phyloP scores from a whole-genome alignment of 2,888 invertebrate genomes.

The Paralinhomoeus sp. region DNA sequence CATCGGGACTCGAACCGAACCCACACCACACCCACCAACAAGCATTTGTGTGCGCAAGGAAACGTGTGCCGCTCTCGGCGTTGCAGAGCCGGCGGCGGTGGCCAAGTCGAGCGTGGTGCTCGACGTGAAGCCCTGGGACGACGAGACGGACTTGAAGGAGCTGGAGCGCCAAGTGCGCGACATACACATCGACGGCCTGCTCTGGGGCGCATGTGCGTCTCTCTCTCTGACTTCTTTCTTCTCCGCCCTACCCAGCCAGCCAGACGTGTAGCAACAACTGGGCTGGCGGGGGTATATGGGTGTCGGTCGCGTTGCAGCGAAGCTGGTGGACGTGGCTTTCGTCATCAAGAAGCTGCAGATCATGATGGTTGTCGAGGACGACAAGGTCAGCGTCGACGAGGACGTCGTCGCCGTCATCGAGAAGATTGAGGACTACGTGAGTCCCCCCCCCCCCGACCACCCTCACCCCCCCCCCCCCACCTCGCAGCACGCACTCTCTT shows the following conservation, averaged over 20 bases:
- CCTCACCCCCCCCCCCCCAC: too few species aligned
- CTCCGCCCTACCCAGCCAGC: too few species aligned
- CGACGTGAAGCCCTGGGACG: slow-evolving; percentile 92
- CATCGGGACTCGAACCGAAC: too few species aligned
- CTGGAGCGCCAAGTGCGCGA: slow-evolving; percentile 56
- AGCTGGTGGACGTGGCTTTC: slow-evolving; percentile 77
- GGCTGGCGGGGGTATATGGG: too few species aligned
- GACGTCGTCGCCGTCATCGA: slow-evolving; percentile 3
- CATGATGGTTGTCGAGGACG: slow-evolving; percentile 82
- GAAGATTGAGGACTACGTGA: slow-evolving; percentile 3
- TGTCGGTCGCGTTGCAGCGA: slow-evolving; percentile 42
- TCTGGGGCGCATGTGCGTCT: slow-evolving; percentile 70
- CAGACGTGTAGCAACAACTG: too few species aligned
- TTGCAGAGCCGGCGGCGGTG: slow-evolving; percentile 46
- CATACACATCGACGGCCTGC: slow-evolving; percentile 62
- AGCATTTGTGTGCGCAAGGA: too few species aligned
- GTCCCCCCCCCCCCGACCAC: not conserved
- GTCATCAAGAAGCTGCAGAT: slow-evolving; percentile 87
- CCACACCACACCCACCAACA: too few species aligned
- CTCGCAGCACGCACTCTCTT: too few species aligned
- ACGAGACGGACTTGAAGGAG: slow-evolving; percentile 72
- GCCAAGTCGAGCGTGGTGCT: slow-evolving; percentile 77
- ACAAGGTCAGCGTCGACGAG: slow-evolving; percentile 42
- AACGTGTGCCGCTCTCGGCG: too few species aligned
- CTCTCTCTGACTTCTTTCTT: too few species aligned